Percentiles rank a stretch among this genome's conserved stretches.
Conservation (phyloP, 2,113 vertebrate species). For the Cranoglanis bouderius region DNA sequence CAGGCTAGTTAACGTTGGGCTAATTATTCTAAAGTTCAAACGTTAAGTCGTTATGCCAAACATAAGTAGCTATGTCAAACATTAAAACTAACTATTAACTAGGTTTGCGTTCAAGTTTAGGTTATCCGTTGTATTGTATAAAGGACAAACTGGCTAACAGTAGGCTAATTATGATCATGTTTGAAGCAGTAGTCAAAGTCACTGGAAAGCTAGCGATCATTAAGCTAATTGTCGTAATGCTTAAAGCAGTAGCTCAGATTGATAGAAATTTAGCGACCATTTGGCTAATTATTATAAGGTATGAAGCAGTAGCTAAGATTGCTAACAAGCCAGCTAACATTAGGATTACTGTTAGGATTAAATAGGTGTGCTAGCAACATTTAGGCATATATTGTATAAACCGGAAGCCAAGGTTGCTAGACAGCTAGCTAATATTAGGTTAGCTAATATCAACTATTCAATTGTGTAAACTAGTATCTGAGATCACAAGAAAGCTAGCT, state of each 20-base stretch:
- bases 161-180: neutral
- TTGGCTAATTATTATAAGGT: neutral
- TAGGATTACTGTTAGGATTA: neutral
- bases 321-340: neutral
- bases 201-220: neutral
- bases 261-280: neutral
- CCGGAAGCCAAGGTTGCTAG: neutral
- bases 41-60: neutral
- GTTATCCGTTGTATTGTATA: neutral
- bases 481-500: neutral
- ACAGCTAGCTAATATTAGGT: neutral
- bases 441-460: neutral
- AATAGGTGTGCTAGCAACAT: neutral
- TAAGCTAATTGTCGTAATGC: neutral
- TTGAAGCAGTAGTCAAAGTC: neutral
- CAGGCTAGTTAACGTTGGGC: neutral
- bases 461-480: neutral
- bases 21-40: neutral
- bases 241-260: neutral
- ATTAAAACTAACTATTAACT: neutral
- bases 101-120: neutral
- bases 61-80: neutral
- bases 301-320: neutral
- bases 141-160: neutral
- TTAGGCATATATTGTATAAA: neutral